Evolutionary conservation across 2,888 invertebrate species (phyloP), one percentile per base, ranked within the genome.

Genomic region (Parelbella ahira): DNA sequence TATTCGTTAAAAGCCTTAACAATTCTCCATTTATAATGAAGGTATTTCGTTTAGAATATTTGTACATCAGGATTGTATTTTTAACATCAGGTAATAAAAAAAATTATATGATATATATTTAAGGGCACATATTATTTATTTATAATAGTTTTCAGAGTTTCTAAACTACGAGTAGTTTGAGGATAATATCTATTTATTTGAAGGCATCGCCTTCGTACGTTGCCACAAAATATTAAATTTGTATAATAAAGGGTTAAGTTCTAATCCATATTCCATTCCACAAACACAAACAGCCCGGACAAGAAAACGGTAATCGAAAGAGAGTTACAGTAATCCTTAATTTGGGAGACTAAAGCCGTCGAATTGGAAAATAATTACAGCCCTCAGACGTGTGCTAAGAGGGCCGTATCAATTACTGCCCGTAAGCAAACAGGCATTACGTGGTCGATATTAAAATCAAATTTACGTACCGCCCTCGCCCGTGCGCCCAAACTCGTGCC

Each of bases 351-450:
- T 63, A 58, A 66, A 69, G 74, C 66, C 76, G 63, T 68, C 63
- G 82, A 84, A 87, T 86, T 78, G 64, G 78, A 82, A 87, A 80
- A 87, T 87, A 86, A 87, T 87, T 76, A 84, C 79, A 62, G 83
- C 79, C 67, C 81, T 83, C 83, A 82, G 75, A 71, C 59, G 65
- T 67, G 58, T 68, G 69, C 76, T 75, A 72, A 76, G 73, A 76
- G 77, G 77, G 77, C 68, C 63, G 80, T 83, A 84, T 84, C 84
- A 83, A 86, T 86, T 83, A 83, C 75, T 68, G 68, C 58, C 58
- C 64, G 62, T 60, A 68, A 71, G 79, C 80, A 77, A 81, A 80
- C 77, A 68, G 69, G 76, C 62, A 79, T 84, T 84, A 82, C 64
- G 69, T 66, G 74, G 68, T 82, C 74, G 70, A 74, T 81, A 87